Percentiles rank a stretch among this genome's conserved stretches.
Evolutionary conservation across 2,888 invertebrate genomes (phyloP).

Genomic region (Chrysotoxum bicinctum): DNA sequence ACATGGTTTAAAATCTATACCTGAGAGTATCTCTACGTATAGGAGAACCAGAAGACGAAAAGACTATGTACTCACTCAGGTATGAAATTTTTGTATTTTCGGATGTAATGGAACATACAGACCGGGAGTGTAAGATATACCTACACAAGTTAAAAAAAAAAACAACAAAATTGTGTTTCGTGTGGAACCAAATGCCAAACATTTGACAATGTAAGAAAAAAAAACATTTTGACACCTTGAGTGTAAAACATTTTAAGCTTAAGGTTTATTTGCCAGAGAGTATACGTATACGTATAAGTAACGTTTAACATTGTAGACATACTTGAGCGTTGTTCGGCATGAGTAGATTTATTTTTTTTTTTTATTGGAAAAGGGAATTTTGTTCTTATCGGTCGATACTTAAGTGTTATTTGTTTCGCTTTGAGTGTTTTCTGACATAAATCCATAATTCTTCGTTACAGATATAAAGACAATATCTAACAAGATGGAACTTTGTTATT

Average conservation of each 20-base stretch:
- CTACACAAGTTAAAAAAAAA: not conserved
- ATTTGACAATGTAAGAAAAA: not conserved
- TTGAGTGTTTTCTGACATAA: not conserved
- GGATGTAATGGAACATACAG: not conserved
- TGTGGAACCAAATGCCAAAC: slow-evolving; percentile 3
- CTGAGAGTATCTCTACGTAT: not conserved
- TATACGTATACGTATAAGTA: not conserved
- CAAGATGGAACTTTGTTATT: not conserved
- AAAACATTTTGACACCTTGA: not conserved
- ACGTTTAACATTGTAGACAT: not conserved
- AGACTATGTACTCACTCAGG: not conserved
- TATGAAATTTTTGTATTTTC: not conserved
- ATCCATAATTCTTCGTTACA: not conserved
- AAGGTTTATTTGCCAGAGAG: not conserved
- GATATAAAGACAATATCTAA: not conserved
- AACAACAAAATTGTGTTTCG: no score
- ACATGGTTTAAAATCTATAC: not conserved
- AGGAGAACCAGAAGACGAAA: no score
- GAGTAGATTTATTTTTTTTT: not conserved
- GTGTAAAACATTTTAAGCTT: not conserved
- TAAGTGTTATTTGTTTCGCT: not conserved
- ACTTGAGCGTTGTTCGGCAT: not conserved
- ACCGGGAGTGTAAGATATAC: not conserved
- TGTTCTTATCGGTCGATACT: not conserved
- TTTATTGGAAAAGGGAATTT: not conserved